A percentile compares a stretch with the other conserved stretches of the same genome.
phyloP scores from a whole-genome alignment of 2,888 invertebrate genomes.

The Tachina lurida region DNA sequence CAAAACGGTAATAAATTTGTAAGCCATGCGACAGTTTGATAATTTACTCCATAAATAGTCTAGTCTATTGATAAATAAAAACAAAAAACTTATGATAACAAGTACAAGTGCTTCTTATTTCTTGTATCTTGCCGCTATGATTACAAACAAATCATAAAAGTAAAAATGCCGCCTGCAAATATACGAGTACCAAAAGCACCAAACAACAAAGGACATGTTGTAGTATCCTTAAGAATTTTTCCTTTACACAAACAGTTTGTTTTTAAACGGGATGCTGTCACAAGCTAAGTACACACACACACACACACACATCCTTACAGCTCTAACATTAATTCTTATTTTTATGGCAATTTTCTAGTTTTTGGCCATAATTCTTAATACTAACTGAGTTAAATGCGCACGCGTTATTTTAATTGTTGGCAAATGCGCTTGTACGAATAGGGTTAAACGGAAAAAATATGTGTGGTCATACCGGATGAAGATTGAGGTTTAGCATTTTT shows the following conservation, averaged over 20 bases:
- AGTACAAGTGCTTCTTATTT: conserved; percentile 63
- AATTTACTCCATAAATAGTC: conserved; percentile 46
- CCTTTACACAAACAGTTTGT: neutral
- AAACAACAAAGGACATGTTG: conserved; percentile 17
- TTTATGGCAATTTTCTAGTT: conserved; percentile 2
- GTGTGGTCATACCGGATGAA: conserved; percentile 62
- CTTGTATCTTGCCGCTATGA: conserved; percentile 25
- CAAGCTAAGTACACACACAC: neutral
- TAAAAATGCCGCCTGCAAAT: conserved; percentile 42
- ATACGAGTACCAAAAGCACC: conserved; percentile 6
- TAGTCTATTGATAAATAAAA: conserved; percentile 55
- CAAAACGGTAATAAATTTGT: conserved; percentile 26
- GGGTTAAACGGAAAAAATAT: conserved; percentile 34
- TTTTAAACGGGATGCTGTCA: conserved; percentile 27
- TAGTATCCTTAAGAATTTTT: neutral
- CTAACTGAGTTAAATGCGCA: neutral
- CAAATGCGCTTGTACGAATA: neutral
- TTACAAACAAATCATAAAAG: conserved; percentile 65
- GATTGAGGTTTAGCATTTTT: neutral
- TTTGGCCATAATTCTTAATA: neutral
- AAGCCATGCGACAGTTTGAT: conserved; percentile 61
- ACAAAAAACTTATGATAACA: conserved; percentile 42
- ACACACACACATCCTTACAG: neutral
- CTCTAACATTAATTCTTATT: conserved; percentile 12
- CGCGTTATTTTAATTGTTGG: neutral